These are phyloP conservation scores for Spialia ferax DNA, from an alignment of 2,888 invertebrate species.

Conservation along the genomic window DNA sequence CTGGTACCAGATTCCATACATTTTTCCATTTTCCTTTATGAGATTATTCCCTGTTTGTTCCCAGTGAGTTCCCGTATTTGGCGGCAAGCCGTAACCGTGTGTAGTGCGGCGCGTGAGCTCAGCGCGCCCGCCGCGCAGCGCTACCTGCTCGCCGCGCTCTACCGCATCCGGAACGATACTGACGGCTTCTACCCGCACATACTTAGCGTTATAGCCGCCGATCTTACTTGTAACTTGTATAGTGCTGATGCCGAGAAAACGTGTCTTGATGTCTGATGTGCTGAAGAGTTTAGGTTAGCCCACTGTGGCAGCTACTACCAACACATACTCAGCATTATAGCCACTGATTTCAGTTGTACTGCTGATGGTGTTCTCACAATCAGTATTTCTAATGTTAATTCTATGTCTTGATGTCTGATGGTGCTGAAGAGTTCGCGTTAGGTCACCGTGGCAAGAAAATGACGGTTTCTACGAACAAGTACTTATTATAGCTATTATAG, in stretches of 20 bases:
- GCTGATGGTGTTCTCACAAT: too few relatives aligned
- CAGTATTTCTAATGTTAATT: too few relatives aligned
- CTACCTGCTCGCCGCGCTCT: constrained; percentile 65
- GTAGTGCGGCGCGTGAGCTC: constrained; percentile 77
- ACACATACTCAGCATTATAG: too few relatives aligned
- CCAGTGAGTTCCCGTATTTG: constrained; percentile 87
- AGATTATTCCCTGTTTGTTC: neutral
- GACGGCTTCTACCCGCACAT: constrained; percentile 62
- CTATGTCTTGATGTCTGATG: too few relatives aligned
- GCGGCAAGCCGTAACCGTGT: constrained; percentile 88
- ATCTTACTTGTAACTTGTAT: too few relatives aligned
- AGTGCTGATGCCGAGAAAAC: neutral
- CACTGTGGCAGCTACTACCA: neutral
- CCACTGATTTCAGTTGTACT: too few relatives aligned
- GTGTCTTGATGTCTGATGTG: neutral
- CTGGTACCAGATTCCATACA: too few relatives aligned
- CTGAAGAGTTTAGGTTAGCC: neutral
- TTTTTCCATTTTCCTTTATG: too few relatives aligned
- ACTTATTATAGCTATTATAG: too few relatives aligned
- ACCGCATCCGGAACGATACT: constrained; percentile 55
- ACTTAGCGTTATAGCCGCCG: constrained; percentile 53
- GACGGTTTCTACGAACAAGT: too few relatives aligned
- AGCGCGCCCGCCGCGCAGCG: constrained; percentile 60
- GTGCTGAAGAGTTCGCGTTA: too few relatives aligned
- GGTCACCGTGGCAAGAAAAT: too few relatives aligned